Evolutionary conservation across 2,888 invertebrate species (phyloP).

Genomic region (Mamestra brassicae): DNA sequence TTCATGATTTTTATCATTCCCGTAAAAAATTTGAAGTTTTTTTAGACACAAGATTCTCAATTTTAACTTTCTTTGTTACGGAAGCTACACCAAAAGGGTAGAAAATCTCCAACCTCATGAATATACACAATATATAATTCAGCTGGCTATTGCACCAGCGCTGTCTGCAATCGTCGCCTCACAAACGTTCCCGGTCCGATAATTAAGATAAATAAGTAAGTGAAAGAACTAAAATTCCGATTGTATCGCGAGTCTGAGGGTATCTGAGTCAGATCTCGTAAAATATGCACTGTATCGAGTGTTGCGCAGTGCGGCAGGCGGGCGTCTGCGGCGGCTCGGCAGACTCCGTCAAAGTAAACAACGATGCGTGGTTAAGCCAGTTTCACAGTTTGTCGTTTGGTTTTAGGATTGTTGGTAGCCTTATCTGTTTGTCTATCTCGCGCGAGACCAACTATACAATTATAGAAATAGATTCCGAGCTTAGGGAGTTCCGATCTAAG

Average conservation of each 20-base stretch:
- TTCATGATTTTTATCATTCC: constrained; percentile 18
- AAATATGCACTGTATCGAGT: constrained; percentile 89
- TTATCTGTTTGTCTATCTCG: constrained; percentile 67
- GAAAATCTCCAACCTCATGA: constrained; percentile 51
- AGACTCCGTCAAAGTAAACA: constrained; percentile 84
- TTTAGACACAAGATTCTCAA: background rate
- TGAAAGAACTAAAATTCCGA: constrained; percentile 61
- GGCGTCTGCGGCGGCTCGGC: constrained; percentile 74
- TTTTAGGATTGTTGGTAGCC: constrained; percentile 65
- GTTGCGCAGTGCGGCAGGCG: constrained; percentile 83
- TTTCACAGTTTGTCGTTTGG: constrained; percentile 76
- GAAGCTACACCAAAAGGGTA: constrained; percentile 30
- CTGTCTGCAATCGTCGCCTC: constrained; percentile 63
- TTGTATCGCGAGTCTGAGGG: constrained; percentile 71
- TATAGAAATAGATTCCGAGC: constrained; percentile 64
- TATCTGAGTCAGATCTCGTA: constrained; percentile 78
- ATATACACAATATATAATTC: constrained; percentile 60
- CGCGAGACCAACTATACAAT: constrained; percentile 53
- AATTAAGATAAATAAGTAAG: constrained; percentile 68
- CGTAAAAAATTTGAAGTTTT: constrained; percentile 10
- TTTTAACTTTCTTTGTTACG: constrained; percentile 15
- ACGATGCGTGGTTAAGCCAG: constrained; percentile 78
- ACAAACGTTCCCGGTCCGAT: constrained; percentile 62
- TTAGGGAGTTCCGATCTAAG: constrained; percentile 52
- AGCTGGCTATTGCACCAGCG: constrained; percentile 53